Evolutionary conservation across 2,797 vertebrate species (phyloP).

Genomic region (Aplochiton taeniatus): DNA sequence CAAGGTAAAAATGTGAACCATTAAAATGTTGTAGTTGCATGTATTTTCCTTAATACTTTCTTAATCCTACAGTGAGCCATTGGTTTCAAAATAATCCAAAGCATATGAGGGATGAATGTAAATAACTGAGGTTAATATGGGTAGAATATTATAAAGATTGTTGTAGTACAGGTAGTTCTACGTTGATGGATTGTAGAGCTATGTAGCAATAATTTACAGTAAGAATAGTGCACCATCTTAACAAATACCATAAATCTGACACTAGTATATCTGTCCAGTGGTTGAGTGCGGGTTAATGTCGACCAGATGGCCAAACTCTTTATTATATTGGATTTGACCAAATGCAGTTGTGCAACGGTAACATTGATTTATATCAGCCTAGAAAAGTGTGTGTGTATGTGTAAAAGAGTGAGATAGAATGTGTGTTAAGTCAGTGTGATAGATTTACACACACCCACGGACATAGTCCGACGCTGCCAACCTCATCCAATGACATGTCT

Average conservation of each 20-base stretch:
- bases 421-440: not conserved
- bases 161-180: too few relatives aligned
- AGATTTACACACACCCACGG: slow-evolving; percentile 40
- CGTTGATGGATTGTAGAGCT: too few relatives aligned
- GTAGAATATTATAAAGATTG: too few relatives aligned
- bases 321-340: not conserved
- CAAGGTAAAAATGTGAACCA: slow-evolving; percentile 54
- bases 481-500: not conserved
- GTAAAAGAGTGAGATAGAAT: not conserved
- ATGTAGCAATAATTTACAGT: too few relatives aligned
- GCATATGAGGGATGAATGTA: too few relatives aligned
- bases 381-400: slow-evolving; percentile 22
- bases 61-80: too few relatives aligned
- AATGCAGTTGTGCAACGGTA: slow-evolving; percentile 25
- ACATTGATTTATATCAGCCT: slow-evolving; percentile 54
- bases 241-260: not conserved
- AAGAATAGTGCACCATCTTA: too few relatives aligned
- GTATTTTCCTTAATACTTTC: too few relatives aligned
- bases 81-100: too few relatives aligned
- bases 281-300: slow-evolving; percentile 42
- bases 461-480: slow-evolving; percentile 22
- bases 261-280: not conserved
- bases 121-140: too few relatives aligned
- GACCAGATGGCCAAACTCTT: slow-evolving; percentile 46
- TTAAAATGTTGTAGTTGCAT: too few relatives aligned